Conservation (phyloP, 2,797 vertebrate species). For the Rachycentron canadum region DNA sequence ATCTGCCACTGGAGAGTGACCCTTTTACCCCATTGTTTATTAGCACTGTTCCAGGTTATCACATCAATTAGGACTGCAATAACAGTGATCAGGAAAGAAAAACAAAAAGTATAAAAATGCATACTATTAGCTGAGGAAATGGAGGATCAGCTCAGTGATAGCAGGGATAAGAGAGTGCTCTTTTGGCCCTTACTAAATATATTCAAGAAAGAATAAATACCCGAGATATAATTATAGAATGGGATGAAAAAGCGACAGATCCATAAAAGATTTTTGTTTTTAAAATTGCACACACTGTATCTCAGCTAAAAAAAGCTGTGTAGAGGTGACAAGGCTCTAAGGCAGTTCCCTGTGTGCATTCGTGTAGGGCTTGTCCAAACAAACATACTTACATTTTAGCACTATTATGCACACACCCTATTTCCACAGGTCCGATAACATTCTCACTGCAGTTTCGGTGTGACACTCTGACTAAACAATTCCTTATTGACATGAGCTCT, state of each 20-base stretch:
- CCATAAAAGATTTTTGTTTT: constrained; percentile 34
- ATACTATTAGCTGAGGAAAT: constrained; percentile 49
- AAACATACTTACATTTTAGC: constrained; percentile 85
- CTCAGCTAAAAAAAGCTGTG: constrained; percentile 19
- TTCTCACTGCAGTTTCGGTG: constrained; percentile 90
- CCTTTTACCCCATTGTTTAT: constrained; percentile 82
- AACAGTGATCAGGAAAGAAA: constrained; percentile 64
- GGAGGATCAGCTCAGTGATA: neutral
- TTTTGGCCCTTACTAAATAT: constrained; percentile 51
- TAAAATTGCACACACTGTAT: constrained; percentile 18
- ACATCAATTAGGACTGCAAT: constrained; percentile 75
- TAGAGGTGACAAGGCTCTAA: constrained; percentile 52
- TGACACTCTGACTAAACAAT: constrained; percentile 90
- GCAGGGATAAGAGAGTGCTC: constrained; percentile 15
- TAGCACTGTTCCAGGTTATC: constrained; percentile 79
- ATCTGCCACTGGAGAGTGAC: constrained; percentile 70
- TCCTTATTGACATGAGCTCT: constrained; percentile 89
- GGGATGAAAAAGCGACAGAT: constrained; percentile 21
- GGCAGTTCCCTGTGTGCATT: constrained; percentile 72
- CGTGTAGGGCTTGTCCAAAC: constrained; percentile 82
- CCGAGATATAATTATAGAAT: constrained; percentile 34
- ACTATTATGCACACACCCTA: constrained; percentile 80
- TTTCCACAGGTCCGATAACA: constrained; percentile 92
- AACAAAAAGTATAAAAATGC: constrained; percentile 66
- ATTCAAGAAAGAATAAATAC: constrained; percentile 41